Percentiles rank a stretch among this genome's conserved stretches.
Evolutionary conservation across 2,113 vertebrate species (phyloP).

Genomic region (Seriola quinqueradiata): DNA sequence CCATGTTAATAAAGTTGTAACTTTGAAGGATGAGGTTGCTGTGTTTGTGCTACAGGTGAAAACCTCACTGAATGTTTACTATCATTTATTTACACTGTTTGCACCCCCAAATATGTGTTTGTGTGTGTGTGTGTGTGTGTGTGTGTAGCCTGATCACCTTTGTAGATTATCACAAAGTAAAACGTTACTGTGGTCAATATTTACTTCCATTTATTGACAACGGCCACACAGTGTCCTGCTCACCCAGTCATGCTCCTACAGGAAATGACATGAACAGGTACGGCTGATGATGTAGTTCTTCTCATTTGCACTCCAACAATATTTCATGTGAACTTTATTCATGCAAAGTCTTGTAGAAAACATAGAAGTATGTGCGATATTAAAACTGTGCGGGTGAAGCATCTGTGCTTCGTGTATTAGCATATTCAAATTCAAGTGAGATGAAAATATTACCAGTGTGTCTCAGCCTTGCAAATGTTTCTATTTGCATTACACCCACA

Average conservation of each 20-base stretch:
- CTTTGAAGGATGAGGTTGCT: not conserved
- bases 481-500: conserved; percentile 41
- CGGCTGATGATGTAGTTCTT: not conserved
- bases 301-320: not conserved
- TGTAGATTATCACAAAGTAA: not conserved
- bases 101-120: not conserved
- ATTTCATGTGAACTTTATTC: conserved; percentile 7
- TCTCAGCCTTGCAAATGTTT: conserved; percentile 40
- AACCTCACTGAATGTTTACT: not conserved
- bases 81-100: not conserved
- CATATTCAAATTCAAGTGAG: conserved; percentile 54
- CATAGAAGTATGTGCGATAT: not conserved
- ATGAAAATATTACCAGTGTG: conserved; percentile 2
- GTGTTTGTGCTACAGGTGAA: not conserved
- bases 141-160: not conserved
- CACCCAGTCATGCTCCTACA: not conserved
- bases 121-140: not conserved
- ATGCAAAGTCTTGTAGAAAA: conserved; percentile 28
- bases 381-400: not conserved
- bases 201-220: not conserved
- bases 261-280: not conserved
- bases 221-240: not conserved
- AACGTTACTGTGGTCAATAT: conserved; percentile 10
- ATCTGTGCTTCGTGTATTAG: not conserved
- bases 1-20: no score